A percentile compares a stretch with the other conserved stretches of the same genome.
These are phyloP conservation scores for Limnephilus lunatus DNA, from an alignment of 2,888 invertebrate genomes.

Conservation along the genomic window DNA sequence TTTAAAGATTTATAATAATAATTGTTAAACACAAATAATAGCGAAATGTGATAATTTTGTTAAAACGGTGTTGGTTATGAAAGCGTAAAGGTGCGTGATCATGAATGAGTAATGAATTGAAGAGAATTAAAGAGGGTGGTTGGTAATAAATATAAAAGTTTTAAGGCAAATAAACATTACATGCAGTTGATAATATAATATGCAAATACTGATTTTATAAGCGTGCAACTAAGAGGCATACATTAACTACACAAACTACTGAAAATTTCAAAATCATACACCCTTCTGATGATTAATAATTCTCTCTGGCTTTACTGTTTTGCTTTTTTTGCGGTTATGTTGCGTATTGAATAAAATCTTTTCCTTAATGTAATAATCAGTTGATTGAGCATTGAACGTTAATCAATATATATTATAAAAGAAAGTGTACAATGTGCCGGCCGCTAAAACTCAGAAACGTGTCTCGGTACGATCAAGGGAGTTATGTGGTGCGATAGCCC, in stretches of 20 bases:
- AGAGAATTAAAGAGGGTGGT: constrained; percentile 26
- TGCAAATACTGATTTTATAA: neutral
- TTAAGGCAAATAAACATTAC: neutral
- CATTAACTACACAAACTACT: neutral
- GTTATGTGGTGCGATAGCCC: too few relatives aligned
- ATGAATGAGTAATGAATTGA: constrained; percentile 46
- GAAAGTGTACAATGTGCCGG: too few relatives aligned
- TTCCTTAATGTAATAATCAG: too few relatives aligned
- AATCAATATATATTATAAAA: too few relatives aligned
- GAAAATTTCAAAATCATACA: neutral
- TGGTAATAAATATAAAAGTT: neutral
- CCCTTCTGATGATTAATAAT: neutral
- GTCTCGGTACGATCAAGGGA: too few relatives aligned
- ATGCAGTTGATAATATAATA: neutral
- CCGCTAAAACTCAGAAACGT: too few relatives aligned
- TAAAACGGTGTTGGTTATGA: constrained; percentile 15
- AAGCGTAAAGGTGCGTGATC: constrained; percentile 55
- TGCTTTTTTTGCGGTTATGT: neutral
- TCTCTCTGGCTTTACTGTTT: neutral
- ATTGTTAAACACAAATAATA: constrained; percentile 8
- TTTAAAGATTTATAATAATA: constrained; percentile 8
- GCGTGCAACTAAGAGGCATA: neutral
- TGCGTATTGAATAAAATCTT: too few relatives aligned
- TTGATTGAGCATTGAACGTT: neutral
- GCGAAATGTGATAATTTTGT: neutral